A percentile compares a stretch with the other conserved stretches of the same genome.
phyloP scores from a whole-genome alignment of 2,113 vertebrate genomes.

The Parus major region DNA sequence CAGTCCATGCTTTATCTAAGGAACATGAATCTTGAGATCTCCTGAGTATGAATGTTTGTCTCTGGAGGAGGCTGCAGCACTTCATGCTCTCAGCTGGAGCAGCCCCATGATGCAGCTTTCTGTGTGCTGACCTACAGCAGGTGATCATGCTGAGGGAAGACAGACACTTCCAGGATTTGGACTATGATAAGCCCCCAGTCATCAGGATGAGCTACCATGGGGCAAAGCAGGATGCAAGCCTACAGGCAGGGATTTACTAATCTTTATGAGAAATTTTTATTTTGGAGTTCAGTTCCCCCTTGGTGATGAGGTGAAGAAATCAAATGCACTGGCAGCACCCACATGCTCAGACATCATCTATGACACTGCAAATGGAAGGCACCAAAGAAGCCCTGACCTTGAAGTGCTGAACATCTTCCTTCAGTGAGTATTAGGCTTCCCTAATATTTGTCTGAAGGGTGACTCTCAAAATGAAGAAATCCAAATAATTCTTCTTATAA shows the following conservation, averaged over 20 bases:
- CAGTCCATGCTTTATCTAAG: neutral
- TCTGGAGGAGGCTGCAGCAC: neutral
- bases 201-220: neutral
- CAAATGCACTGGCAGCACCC: neutral
- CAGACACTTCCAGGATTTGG: neutral
- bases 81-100: neutral
- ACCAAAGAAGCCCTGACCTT: neutral
- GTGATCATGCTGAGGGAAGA: neutral
- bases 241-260: neutral
- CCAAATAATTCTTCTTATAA: neutral
- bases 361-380: neutral
- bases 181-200: neutral
- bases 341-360: neutral
- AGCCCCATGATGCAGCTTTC: neutral
- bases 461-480: neutral
- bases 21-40: rapidly evolving
- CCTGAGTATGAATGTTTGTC: rapidly evolving
- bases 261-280: neutral
- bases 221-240: neutral
- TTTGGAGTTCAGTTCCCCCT: neutral
- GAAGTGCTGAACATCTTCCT: neutral
- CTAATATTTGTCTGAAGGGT: neutral
- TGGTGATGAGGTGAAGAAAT: neutral
- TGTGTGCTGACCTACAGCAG: neutral
- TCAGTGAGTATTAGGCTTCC: neutral